Evolutionary conservation across 2,797 vertebrate species (phyloP), one percentile per base, ranked within the genome.

Genomic region (Vultur gryphus): DNA sequence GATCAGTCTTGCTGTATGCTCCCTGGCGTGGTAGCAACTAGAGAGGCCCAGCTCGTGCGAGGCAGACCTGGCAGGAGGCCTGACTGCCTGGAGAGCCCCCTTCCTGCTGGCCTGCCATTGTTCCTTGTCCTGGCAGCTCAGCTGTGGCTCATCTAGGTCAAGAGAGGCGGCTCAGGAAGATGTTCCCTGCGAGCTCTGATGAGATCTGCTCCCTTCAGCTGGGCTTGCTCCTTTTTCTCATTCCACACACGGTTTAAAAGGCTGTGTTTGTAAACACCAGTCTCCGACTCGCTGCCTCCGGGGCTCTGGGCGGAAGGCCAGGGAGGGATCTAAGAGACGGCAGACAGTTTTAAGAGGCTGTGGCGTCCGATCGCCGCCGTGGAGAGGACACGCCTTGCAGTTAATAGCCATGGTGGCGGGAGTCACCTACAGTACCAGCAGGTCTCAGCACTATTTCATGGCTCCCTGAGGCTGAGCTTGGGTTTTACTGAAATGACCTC

Each of bases 321-420:
- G 72, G 54, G 72, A 95, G 82, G 90, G 61, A 97, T 96, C 78
- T 69, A 33, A 96, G 94, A 95, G 79, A 39, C 16, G 3, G 93
- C 87, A 96, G 96, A 94, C 82, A 65, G 90, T 81, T 96, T 96
- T 93, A 93, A 96, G 96, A 96, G 94, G 84, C 93, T 59, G 69
- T 78, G 72, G 97, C 55, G 54, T 95, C 95, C 11, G 10, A 82
- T 77, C 13, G 76, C 76, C 41, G 80, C 3, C 6, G 4, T n/a
- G 72, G 77, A 84, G 93, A 86, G 65, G 95, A 69, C 59, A 91
- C 84, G 11, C 91, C 95, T 96, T 76, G 69, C 51, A 83, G 41
- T 95, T 97, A 97, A 95, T 92, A 94, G 81, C 58, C 9, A 2
- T 2, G 59, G 70, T 84, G 90, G 77, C 6, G 1, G 90, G 93